These are phyloP conservation scores for Streblospio benedicti DNA, from an alignment of 1,140 invertebrate genomes.

Conservation along the genomic window DNA sequence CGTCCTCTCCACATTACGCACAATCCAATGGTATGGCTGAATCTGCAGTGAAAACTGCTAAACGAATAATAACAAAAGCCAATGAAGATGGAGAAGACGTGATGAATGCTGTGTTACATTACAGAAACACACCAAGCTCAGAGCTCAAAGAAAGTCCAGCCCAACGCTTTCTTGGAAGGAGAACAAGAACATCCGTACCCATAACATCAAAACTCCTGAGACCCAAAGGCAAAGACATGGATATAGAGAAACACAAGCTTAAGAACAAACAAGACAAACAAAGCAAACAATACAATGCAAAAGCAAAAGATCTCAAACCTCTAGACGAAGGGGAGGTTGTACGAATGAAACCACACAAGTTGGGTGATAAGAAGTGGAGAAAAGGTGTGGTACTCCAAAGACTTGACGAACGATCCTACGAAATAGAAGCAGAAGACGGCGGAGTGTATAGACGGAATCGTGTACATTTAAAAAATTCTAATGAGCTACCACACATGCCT, in stretches of 20 bases:
- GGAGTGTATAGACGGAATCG: neutral
- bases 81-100: slow-evolving; percentile 8
- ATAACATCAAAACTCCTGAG: neutral
- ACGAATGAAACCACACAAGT: neutral
- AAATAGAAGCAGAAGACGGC: neutral
- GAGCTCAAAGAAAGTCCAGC: neutral
- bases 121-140: slow-evolving; percentile 16
- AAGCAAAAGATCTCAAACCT: neutral
- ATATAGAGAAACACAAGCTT: neutral
- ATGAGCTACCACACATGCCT: no score
- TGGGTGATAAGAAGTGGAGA: neutral
- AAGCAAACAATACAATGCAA: neutral
- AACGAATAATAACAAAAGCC: neutral
- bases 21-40: neutral
- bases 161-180: neutral
- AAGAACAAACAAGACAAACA: neutral
- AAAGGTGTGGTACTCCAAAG: neutral
- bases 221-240: neutral
- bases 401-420: neutral
- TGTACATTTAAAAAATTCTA: slow-evolving; percentile 1
- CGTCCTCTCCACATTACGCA: neutral
- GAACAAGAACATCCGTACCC: neutral
- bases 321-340: slow-evolving; percentile 3
- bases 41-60: neutral
- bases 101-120: slow-evolving; percentile 14